A percentile compares a stretch with the other conserved stretches of the same genome.
These are phyloP conservation scores for Ciconia boyciana DNA, from an alignment of 2,113 vertebrate genomes.

Conservation along the genomic window DNA sequence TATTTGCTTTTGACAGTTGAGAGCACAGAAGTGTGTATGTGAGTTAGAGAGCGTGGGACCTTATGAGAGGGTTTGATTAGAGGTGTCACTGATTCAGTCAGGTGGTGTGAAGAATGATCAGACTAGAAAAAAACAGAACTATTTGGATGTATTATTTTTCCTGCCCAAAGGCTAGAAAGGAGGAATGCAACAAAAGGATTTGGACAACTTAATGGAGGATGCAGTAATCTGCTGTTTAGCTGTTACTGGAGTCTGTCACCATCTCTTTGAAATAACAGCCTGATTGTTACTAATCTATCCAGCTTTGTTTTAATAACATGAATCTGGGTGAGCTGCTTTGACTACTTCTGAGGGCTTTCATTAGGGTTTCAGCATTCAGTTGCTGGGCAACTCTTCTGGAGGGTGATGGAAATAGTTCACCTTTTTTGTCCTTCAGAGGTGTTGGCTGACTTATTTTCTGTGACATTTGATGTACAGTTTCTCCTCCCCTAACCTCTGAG, in stretches of 20 bases:
- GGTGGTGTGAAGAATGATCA: neutral
- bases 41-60: neutral
- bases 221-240: neutral
- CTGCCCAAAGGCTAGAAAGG: neutral
- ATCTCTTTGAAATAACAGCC: neutral
- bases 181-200: neutral
- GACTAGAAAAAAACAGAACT: neutral
- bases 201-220: neutral
- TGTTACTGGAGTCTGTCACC: neutral
- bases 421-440: neutral
- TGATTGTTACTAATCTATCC: slow-evolving; percentile 8
- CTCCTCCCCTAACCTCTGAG: slow-evolving; percentile 37
- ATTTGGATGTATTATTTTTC: neutral
- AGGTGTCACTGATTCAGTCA: neutral
- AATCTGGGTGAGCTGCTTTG: neutral
- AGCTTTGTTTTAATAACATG: neutral
- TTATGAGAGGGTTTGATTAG: neutral
- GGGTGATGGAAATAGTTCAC: neutral
- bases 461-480: slow-evolving; percentile 54
- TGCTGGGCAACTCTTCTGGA: neutral
- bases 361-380: neutral
- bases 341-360: slow-evolving; percentile 18
- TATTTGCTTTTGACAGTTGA: neutral
- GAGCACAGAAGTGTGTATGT: neutral
- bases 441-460: slow-evolving; percentile 51